Conservation (phyloP, 53 echinoderm and acorn worm genomes). For the Patiria pectinifera region DNA sequence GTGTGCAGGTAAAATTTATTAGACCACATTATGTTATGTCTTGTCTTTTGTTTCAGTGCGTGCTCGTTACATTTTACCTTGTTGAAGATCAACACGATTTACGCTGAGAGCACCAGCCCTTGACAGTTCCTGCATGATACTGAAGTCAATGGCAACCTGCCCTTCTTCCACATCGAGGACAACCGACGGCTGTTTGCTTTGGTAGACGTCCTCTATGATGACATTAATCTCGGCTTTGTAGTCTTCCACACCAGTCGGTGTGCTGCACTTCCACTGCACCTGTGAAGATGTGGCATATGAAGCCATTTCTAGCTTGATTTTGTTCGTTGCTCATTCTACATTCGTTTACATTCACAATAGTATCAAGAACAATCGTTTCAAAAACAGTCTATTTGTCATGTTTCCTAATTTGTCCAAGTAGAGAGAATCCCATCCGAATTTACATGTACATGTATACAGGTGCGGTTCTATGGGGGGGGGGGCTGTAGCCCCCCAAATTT, state of each 20-base stretch:
- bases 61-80: not conserved
- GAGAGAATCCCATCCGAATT: no score
- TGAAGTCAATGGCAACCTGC: not conserved
- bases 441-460: no score
- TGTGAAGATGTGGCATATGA: not conserved
- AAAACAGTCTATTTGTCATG: no score
- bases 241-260: not conserved
- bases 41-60: no score
- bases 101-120: not conserved
- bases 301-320: not conserved
- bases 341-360: no score
- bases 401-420: no score
- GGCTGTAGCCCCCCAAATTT: no score
- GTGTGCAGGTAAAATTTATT: no score
- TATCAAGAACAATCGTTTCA: no score
- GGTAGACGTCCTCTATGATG: slow-evolving; percentile 42
- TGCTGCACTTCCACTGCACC: slow-evolving; percentile 10
- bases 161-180: slow-evolving; percentile 10
- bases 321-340: not conserved
- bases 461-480: no score
- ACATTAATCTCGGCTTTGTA: slow-evolving; percentile 33
- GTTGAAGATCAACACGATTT: not conserved
- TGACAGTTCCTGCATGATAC: not conserved
- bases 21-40: no score
- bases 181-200: slow-evolving; percentile 31